Evolutionary conservation across 2,797 vertebrate species (phyloP).

Genomic region (Bothrops alternatus): DNA sequence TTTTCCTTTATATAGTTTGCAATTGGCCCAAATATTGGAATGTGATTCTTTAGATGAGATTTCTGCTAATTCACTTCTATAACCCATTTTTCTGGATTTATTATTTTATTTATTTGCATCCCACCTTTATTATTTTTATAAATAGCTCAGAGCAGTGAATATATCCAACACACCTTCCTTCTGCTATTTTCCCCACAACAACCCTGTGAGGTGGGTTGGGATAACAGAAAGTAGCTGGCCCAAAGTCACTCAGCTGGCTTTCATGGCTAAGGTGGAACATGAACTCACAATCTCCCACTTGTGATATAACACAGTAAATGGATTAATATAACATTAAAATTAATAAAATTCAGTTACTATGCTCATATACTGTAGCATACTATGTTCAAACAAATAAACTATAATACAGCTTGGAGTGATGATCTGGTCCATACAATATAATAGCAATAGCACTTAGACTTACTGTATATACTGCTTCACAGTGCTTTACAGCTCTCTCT

Average conservation of each 20-base stretch:
- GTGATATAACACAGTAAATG: neutral
- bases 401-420: neutral
- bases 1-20: neutral
- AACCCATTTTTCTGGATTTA: neutral
- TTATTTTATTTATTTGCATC: neutral
- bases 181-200: neutral
- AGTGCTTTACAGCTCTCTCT: no score
- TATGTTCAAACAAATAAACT: neutral
- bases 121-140: neutral
- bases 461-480: no score
- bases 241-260: neutral
- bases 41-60: neutral
- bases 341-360: neutral
- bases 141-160: neutral
- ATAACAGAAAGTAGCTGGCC: neutral
- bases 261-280: neutral
- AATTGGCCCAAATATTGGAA: neutral
- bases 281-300: neutral
- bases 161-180: neutral
- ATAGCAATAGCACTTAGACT: neutral
- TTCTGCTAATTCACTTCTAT: neutral
- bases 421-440: neutral
- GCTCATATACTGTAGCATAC: neutral
- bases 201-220: neutral
- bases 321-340: neutral